A percentile compares a stretch with the other conserved stretches of the same genome.
Conservation (phyloP, 2,888 invertebrate genomes). For the Callinectes sapidus region DNA sequence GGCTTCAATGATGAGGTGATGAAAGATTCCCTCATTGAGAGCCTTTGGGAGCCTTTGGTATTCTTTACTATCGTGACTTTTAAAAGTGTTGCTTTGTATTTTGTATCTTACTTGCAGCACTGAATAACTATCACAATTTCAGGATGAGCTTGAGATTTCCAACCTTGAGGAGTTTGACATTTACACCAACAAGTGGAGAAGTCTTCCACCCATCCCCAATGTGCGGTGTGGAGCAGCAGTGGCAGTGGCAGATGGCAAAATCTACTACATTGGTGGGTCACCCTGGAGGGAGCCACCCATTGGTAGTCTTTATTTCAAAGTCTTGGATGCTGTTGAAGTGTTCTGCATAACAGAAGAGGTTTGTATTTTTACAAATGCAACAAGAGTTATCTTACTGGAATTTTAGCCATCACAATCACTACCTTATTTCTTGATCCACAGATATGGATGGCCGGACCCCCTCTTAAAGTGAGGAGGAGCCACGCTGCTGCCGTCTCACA, state of each 20-base stretch:
- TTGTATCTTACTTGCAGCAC: background rate
- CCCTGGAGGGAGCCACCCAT: constrained; percentile 55
- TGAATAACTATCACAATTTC: background rate
- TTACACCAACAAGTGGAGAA: constrained; percentile 58
- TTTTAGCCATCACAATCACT: background rate
- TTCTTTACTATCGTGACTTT: no score
- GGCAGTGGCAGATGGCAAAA: constrained; percentile 48
- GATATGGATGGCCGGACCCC: constrained; percentile 63
- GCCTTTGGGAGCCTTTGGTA: no score
- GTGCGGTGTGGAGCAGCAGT: constrained; percentile 54
- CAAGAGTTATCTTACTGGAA: background rate
- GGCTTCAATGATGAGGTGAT: constrained; percentile 58
- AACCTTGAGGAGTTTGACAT: constrained; percentile 62
- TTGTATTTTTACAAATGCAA: background rate
- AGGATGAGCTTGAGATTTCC: constrained; percentile 59
- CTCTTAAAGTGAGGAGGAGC: constrained; percentile 54
- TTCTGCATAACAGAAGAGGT: constrained; percentile 64
- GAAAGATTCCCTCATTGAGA: background rate
- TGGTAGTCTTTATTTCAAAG: constrained; percentile 51
- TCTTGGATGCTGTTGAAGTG: constrained; percentile 60
- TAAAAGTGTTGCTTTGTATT: background rate
- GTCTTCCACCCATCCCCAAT: constrained; percentile 51
- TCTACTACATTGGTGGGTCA: constrained; percentile 61
- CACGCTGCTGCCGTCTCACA: constrained; percentile 53
- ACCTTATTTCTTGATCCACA: background rate